phyloP scores from a whole-genome alignment of 2,888 invertebrate genomes.

The Cheilosia grossa region DNA sequence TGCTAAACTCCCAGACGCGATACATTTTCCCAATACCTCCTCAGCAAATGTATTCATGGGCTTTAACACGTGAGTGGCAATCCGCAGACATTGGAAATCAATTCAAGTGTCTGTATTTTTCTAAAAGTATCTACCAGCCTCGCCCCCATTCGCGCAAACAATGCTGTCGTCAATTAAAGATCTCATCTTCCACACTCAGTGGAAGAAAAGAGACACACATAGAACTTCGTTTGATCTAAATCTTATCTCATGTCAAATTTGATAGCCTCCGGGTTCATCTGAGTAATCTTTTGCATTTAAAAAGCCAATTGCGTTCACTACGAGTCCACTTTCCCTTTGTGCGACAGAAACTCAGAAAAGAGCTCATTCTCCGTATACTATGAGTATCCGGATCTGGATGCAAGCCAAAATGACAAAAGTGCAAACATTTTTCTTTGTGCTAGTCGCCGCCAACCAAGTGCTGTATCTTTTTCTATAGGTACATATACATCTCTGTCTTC shows the following conservation, averaged over 20 bases:
- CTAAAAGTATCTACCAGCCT: too few species aligned
- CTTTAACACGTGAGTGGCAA: too few species aligned
- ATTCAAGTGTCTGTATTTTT: not conserved
- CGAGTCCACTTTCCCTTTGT: constrained; percentile 46
- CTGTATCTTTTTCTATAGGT: constrained; percentile 17
- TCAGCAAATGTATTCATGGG: too few species aligned
- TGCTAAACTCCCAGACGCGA: too few species aligned
- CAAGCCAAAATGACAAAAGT: constrained; percentile 67
- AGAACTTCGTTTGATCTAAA: constrained; percentile 36
- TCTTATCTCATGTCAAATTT: constrained; percentile 29
- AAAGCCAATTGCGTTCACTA: constrained; percentile 21
- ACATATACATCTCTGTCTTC: not conserved
- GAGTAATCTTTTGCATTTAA: constrained; percentile 35
- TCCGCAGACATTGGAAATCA: too few species aligned
- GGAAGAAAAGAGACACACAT: constrained; percentile 6
- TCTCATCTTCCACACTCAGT: not conserved
- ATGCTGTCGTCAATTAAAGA: not conserved
- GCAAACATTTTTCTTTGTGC: constrained; percentile 63
- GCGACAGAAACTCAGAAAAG: constrained; percentile 5
- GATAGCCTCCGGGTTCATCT: constrained; percentile 32
- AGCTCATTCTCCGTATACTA: constrained; percentile 46
- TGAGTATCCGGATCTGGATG: constrained; percentile 60
- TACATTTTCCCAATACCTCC: too few species aligned
- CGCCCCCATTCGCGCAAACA: too few species aligned
- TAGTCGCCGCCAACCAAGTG: constrained; percentile 52